Evolutionary conservation across 2,797 vertebrate genomes (phyloP).

Genomic region (Anisognathus igniventris): DNA sequence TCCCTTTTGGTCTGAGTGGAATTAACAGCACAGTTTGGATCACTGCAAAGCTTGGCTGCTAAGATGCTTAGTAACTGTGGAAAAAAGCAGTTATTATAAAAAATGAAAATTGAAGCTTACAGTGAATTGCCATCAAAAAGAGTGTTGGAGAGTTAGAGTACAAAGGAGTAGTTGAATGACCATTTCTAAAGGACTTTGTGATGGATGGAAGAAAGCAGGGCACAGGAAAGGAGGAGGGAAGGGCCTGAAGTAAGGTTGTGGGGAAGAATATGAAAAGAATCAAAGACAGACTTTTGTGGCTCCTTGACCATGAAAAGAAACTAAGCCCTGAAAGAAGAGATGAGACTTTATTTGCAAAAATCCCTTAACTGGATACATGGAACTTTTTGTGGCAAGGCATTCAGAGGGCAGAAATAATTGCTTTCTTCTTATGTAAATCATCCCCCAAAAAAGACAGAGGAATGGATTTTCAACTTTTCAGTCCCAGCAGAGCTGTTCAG

Average conservation of each 20-base stretch:
- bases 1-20: background rate
- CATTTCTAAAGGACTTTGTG: background rate
- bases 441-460: background rate
- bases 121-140: background rate
- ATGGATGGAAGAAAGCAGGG: background rate
- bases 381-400: background rate
- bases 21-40: background rate
- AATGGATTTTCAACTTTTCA: background rate
- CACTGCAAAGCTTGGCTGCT: background rate
- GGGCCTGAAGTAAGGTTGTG: background rate
- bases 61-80: background rate
- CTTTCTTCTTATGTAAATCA: constrained; percentile 18
- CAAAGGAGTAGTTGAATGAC: constrained; percentile 4
- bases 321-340: constrained; percentile 3
- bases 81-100: background rate
- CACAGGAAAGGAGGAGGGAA: background rate
- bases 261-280: background rate
- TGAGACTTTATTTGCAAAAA: background rate
- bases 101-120: background rate
- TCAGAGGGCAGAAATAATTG: constrained; percentile 29
- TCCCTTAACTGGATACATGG: background rate
- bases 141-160: background rate
- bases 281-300: background rate
- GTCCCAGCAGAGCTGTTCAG: background rate
- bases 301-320: constrained; percentile 1